Base-by-base conservation (phyloP, 2,113 vertebrate genomes). In the Burhinus bistriatus region DNA sequence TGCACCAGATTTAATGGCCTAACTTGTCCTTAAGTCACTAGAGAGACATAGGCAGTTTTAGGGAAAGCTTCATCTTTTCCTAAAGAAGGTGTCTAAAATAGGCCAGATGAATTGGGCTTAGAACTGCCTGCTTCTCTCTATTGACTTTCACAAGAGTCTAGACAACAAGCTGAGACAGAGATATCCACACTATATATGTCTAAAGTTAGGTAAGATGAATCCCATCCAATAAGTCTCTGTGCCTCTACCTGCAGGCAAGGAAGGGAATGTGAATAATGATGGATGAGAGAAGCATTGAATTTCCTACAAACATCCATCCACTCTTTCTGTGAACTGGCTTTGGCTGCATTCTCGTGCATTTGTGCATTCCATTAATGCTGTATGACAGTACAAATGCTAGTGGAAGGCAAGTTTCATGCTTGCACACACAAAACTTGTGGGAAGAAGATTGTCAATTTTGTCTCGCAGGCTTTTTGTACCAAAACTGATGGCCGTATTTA, bases 191-290 rank as follows among this genome's bases (percentile, higher is more conserved):
- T 93, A 83, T 88, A 90, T 82, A 83, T 90, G 93, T 96, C 96
- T 95, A 70, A 97, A 95, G 96, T 86, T 88, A 96, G 96, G 87
- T 88, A 95, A 96, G 82, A 94, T 96, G 96, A 90, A 97, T 96
- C 93, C 95, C 54, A 94, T 96, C 82, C 94, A 96, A 77, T 96
- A 95, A 94, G 89, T 94, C 82, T 95, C 73, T 27, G 49, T 80
- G 89, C 68, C 51, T 93, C 89, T 97, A 94, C 94, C 93, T 97
- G 95, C 87, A 96, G 95, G 87, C 89, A 85, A 85, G 91, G 89
- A 94, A 90, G 87, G 64, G 89, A 88, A 96, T 86, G 96, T 97
- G 96, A 91, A 97, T 95, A 93, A 91, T 97, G 97, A 96, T 95
- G 82, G 94, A 97, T 95, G 95, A 93, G 89, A 91, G 95, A 79